Evolutionary conservation across 2,113 vertebrate genomes (phyloP), one percentile per base, ranked within the genome.

Genomic region (Corvus cornix): DNA sequence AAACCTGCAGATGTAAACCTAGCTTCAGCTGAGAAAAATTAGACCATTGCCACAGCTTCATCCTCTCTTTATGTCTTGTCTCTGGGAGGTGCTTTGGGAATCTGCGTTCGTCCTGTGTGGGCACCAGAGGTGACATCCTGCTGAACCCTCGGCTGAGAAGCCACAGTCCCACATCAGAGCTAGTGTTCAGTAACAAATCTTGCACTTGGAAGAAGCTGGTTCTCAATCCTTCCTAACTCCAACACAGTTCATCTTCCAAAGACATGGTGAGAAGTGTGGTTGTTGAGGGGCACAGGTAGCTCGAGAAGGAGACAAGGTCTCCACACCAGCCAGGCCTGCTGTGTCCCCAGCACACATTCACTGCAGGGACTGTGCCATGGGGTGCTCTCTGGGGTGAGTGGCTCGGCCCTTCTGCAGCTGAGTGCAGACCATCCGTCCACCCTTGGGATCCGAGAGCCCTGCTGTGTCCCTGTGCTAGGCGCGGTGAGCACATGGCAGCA

Each of bases 391-490:
- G 52, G 16, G 27, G 3, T 20, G 30, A 58, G 39, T 7, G 14
- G 7, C 60, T 16, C 0, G 1, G 73, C 67, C 51, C 17, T 31
- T 52, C 53, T 37, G 64, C 12, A 3, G 26, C 48, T 30, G 28
- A 44, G 46, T 33, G 9, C 53, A 23, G 53, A 8, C 30, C 37
- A 9, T 21, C 15, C 6, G 2, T 9, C 26, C 1, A 2, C 18
- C 6, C 4, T 16, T 15, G 39, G 21, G 30, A 11, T 5, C 37
- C 0, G 2, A 27, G 20, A 8, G 6, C 17, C 10, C 5, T 0
- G 4, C 6, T 5, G 37, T 8, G 43, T 19, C 43, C 27, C 49
- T 12, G 58, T 27, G 48, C 56, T 2, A 6, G 79, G 31, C 0
- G 0, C 37, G 35, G 28, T 1, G 43, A 39, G 64, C 62, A 44